phyloP scores from a whole-genome alignment of 2,888 invertebrate species.

The Andrena marginata region DNA sequence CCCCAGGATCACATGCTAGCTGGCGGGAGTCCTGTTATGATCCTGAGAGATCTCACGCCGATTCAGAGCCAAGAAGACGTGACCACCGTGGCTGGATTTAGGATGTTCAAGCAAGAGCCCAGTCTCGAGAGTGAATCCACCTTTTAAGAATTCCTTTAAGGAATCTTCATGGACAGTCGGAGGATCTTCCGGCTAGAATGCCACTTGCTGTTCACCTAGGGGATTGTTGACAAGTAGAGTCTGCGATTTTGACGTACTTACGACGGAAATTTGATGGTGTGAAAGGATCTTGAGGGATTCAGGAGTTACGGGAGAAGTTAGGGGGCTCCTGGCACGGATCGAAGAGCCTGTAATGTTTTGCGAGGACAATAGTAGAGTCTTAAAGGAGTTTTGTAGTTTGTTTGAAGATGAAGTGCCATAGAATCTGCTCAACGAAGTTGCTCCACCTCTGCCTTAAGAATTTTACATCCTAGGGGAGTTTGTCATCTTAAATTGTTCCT shows the following conservation, averaged over 20 bases:
- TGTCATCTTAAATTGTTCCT: not conserved
- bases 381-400: not conserved
- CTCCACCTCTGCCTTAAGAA: not conserved
- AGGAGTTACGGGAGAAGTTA: not conserved
- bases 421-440: not conserved
- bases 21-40: conserved; percentile 85
- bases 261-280: not conserved
- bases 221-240: not conserved
- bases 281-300: not conserved
- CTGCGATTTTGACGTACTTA: conserved; percentile 5
- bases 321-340: not conserved
- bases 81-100: conserved; percentile 75
- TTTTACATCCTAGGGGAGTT: not conserved
- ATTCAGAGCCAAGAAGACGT: conserved; percentile 83
- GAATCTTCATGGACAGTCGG: not conserved
- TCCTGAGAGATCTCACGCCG: conserved; percentile 85
- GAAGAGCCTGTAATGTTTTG: not conserved
- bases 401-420: not conserved
- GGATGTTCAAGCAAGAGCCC: conserved; percentile 87
- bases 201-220: not conserved
- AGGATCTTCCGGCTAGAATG: not conserved
- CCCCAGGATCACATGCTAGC: conserved; percentile 82
- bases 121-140: conserved; percentile 85
- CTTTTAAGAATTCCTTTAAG: conserved; percentile 76
- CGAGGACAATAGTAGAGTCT: not conserved